Conservation (phyloP, 2,888 invertebrate genomes). For the Endotricha flammealis region DNA sequence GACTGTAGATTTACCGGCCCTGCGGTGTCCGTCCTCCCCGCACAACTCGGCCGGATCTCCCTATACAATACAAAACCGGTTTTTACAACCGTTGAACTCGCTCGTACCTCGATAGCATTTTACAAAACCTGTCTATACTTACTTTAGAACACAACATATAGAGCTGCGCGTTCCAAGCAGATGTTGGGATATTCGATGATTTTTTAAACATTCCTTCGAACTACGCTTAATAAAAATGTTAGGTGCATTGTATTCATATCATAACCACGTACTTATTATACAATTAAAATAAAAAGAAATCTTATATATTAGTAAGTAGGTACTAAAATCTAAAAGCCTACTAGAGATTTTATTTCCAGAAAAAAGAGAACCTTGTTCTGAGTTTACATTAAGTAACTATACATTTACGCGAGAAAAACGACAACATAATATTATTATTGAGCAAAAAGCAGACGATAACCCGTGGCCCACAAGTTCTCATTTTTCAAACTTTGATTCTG, state of each 20-base stretch:
- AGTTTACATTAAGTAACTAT: conserved; percentile 18
- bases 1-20: no score
- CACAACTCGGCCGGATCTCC: conserved; percentile 29
- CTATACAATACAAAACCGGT: conserved; percentile 55
- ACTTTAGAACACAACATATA: no score
- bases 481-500: not conserved
- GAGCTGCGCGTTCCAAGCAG: no score
- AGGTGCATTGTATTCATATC: no score
- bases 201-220: no score
- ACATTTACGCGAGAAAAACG: conserved; percentile 32
- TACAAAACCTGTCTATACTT: conserved; percentile 15
- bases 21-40: conserved; percentile 14
- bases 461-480: conserved; percentile 17
- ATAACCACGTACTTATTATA: no score
- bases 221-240: no score
- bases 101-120: conserved; percentile 28
- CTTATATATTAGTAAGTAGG: no score
- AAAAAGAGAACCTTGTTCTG: conserved; percentile 11
- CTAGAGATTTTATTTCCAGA: conserved; percentile 15
- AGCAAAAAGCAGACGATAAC: conserved; percentile 25
- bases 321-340: no score
- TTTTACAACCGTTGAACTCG: conserved; percentile 33
- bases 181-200: no score
- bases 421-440: conserved; percentile 37
- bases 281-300: no score